A percentile compares a stretch with the other conserved stretches of the same genome.
Evolutionary conservation across 2,797 vertebrate genomes (phyloP).

Genomic region (Sylvilagus floridanus): DNA sequence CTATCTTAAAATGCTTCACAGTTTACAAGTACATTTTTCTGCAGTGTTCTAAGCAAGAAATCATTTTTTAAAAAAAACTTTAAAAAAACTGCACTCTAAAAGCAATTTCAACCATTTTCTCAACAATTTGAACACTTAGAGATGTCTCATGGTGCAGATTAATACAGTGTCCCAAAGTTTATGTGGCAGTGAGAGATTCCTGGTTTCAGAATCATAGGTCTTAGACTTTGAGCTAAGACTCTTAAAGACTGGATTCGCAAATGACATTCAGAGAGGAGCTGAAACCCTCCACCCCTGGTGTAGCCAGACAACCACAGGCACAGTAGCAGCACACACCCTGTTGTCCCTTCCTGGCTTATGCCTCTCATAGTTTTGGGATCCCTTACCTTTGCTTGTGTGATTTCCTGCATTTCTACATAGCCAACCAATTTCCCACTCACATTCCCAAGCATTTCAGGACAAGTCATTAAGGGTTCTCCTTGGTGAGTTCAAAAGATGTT

Average conservation of each 20-base stretch:
- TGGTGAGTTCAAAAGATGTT: not conserved
- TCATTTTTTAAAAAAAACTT: not conserved
- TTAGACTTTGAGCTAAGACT: not conserved
- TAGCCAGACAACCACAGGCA: not conserved
- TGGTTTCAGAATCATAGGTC: not conserved
- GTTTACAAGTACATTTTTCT: constrained; percentile 55
- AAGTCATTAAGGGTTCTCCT: not conserved
- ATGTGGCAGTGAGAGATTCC: not conserved
- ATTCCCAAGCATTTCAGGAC: not conserved
- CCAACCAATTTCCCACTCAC: not conserved
- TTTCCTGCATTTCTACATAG: not conserved
- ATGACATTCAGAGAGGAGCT: not conserved
- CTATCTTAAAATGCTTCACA: constrained; percentile 54
- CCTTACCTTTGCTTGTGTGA: not conserved
- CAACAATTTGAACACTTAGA: constrained; percentile 9
- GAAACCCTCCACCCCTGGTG: not conserved
- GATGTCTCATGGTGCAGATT: constrained; percentile 45
- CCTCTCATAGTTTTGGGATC: accelerated
- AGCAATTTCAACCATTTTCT: constrained; percentile 41
- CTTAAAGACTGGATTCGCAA: not conserved
- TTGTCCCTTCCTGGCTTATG: not conserved
- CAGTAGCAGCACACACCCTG: not conserved
- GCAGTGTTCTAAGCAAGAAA: not conserved
- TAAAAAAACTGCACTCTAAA: not conserved
- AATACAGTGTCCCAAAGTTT: constrained; percentile 30